Evolutionary conservation across 30 jellyfish, hydroid and myxozoan genomes (phyloP), one percentile per base, ranked within the genome.

Genomic region (Hydra vulgaris): DNA sequence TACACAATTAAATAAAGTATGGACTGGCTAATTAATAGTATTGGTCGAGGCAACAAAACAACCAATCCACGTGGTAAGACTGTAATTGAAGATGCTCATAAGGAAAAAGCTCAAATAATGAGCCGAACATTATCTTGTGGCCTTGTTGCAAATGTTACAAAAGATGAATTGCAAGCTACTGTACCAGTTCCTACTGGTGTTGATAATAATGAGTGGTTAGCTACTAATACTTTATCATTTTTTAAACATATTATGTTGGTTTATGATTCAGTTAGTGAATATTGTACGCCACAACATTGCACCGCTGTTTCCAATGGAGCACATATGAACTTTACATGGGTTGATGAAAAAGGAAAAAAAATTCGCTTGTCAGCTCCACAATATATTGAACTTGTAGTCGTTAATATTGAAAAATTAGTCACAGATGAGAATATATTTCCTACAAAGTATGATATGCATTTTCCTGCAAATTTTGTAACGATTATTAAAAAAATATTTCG

Each of bases 191-290:
- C 98, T 0, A 85, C 95, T 24, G 98, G 98, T 17, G 92, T 91
- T 53, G 98, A 91, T 68, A 82, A 85, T 16, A 91, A 91, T 72
- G 98, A 91, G 82, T 91, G 98, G 98, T 96, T 91, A 8, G 98
- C 98, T 0, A 91, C 98, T 1, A 86, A 91, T 73, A 91, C 98
- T 1, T 66, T 92, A 72, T 86, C 98, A 21, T 85, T 92, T 84
- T 92, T 76, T 83, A 92, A 87, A 67, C 98, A 92, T 73, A 86
- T 92, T 87, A 81, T 89, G 53, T 88, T 88, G 23, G 76, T 92
- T 26, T 87, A 86, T 69, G 88, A 95, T 26, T 87, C 98, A 15
- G 71, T 92, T 19, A 79, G 86, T 20, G 96, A 83, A 72, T 81
- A 75, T 76, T 92, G 98, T 81, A 92, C 98, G 21, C 72, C 98